phyloP scores from a whole-genome alignment of 2,113 vertebrate species.

The Percopsis transmontana region DNA sequence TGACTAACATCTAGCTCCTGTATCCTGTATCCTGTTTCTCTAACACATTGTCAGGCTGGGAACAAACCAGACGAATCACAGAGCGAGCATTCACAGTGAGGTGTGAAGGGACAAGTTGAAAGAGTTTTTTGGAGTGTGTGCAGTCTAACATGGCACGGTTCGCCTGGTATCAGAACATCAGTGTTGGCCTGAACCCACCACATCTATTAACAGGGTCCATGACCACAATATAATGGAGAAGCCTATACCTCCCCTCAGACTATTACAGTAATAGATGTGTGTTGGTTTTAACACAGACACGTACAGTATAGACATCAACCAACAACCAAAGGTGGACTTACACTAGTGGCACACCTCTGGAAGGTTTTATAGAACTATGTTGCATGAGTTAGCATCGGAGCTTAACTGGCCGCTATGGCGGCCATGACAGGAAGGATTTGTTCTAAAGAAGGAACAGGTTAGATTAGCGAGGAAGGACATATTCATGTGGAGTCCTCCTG shows the following conservation, averaged over 20 bases:
- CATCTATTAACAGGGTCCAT: conserved; percentile 46
- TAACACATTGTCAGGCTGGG: conserved; percentile 40
- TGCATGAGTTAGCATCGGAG: conserved; percentile 9
- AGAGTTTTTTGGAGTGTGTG: conserved; percentile 10
- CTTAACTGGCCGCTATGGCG: no score
- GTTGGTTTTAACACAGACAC: conserved; percentile 3
- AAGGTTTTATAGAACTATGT: conserved; percentile 2
- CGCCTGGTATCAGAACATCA: conserved; percentile 34
- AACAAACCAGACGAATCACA: conserved; percentile 42
- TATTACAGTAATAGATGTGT: conserved; percentile 9
- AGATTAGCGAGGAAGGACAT: conserved; percentile 9
- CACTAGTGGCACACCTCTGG: conserved; percentile 1
- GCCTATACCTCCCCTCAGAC: neutral
- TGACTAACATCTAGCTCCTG: conserved; percentile 71
- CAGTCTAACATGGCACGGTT: conserved; percentile 39
- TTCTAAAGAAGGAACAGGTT: neutral
- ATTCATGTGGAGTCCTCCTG: neutral
- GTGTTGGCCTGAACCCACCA: conserved; percentile 27
- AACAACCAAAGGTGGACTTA: conserved; percentile 4
- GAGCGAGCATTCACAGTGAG: no score
- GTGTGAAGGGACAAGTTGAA: no score
- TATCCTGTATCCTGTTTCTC: conserved; percentile 55
- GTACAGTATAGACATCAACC: conserved; percentile 11
- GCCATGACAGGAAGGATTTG: no score
- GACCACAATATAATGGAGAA: conserved; percentile 57